Conservation (phyloP, 2,888 invertebrate species). For the Drosophila robusta region DNA sequence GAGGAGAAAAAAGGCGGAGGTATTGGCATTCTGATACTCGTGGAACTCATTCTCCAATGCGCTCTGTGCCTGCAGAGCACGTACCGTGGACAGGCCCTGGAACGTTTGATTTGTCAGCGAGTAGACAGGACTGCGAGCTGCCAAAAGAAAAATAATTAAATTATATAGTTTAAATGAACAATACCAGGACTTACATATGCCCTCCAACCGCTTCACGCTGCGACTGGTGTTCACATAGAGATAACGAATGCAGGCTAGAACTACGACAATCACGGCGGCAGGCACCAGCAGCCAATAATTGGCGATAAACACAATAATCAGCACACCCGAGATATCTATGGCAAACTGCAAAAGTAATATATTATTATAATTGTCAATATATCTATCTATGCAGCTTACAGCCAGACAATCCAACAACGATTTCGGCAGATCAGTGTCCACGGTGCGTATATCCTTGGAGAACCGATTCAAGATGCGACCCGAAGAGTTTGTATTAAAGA, state of each 20-base stretch:
- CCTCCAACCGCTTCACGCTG: slow-evolving; percentile 86
- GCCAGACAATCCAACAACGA: slow-evolving; percentile 87
- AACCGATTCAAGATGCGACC: slow-evolving; percentile 91
- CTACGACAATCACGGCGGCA: slow-evolving; percentile 86
- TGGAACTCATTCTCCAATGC: slow-evolving; percentile 88
- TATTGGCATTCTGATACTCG: slow-evolving; percentile 88
- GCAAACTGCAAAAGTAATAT: slow-evolving; percentile 74
- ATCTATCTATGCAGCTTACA: slow-evolving; percentile 5
- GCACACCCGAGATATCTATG: slow-evolving; percentile 85
- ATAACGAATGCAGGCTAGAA: slow-evolving; percentile 87
- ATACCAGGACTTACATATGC: slow-evolving; percentile 80
- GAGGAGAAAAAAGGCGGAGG: slow-evolving; percentile 92
- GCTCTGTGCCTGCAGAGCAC: slow-evolving; percentile 89
- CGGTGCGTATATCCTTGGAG: slow-evolving; percentile 90
- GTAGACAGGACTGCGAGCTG: slow-evolving; percentile 92
- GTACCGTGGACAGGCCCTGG: slow-evolving; percentile 91
- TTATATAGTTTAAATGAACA: neutral
- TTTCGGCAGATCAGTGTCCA: slow-evolving; percentile 88
- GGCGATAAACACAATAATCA: slow-evolving; percentile 88
- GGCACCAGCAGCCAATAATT: slow-evolving; percentile 88
- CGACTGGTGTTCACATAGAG: slow-evolving; percentile 86
- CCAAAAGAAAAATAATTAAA: slow-evolving; percentile 27
- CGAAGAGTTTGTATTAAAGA: slow-evolving; percentile 90
- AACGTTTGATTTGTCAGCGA: slow-evolving; percentile 91
- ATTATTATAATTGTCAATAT: neutral